These are phyloP conservation scores for Galeopsomyia nigrocyanea DNA, from an alignment of 2,888 invertebrate genomes.

Conservation along the genomic window DNA sequence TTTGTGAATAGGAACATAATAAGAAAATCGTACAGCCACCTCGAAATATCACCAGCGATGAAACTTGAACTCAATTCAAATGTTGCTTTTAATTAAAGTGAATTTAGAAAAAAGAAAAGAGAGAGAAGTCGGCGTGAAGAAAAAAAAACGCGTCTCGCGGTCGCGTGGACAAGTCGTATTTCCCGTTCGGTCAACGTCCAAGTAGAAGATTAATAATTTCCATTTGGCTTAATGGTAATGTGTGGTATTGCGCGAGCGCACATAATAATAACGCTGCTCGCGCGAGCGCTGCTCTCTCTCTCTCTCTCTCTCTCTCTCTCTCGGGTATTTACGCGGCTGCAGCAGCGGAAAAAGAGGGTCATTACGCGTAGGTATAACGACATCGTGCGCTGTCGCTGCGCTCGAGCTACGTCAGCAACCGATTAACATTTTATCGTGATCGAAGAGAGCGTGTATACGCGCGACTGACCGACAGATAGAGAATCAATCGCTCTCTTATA, in stretches of 20 bases:
- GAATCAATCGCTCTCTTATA: constrained; percentile 50
- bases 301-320: too few relatives aligned
- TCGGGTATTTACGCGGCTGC: too few relatives aligned
- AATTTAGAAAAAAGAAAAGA: too few relatives aligned
- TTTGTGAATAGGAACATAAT: too few relatives aligned
- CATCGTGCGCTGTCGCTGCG: constrained; percentile 14
- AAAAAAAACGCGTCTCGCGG: background rate
- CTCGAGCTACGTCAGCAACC: constrained; percentile 43
- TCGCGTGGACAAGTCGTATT: background rate
- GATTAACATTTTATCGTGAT: constrained; percentile 53
- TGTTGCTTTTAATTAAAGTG: too few relatives aligned
- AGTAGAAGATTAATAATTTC: constrained; percentile 21
- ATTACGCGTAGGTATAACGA: constrained; percentile 44
- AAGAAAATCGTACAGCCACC: too few relatives aligned
- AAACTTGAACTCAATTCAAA: background rate
- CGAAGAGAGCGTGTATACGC: constrained; percentile 29
- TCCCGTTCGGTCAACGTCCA: constrained; percentile 35
- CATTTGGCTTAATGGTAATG: constrained; percentile 27
- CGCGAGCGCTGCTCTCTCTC: background rate
- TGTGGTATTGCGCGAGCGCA: constrained; percentile 1
- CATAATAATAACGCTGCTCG: constrained; percentile 2
- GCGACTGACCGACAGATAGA: constrained; percentile 46
- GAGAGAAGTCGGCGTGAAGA: background rate
- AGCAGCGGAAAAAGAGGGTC: constrained; percentile 38
- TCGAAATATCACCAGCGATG: background rate